Evolutionary conservation across 2,888 invertebrate species (phyloP).

Genomic region (Siphlonurus alternatus): DNA sequence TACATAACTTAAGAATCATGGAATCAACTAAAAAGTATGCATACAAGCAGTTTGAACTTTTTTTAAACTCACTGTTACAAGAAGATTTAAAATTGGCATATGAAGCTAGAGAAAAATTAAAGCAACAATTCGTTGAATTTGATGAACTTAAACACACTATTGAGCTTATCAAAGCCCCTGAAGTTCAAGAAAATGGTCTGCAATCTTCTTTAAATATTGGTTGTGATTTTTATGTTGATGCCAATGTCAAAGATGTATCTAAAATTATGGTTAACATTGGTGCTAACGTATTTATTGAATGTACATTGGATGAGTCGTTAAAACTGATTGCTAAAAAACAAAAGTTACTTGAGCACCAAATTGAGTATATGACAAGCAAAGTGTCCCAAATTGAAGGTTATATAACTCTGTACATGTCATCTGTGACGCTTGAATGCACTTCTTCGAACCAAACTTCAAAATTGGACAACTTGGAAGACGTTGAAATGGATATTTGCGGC

Average conservation of each 20-base stretch:
- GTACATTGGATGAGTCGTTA: background rate
- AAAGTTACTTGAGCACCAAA: background rate
- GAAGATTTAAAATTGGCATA: conserved; percentile 1
- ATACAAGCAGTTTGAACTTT: no score
- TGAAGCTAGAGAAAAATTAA: background rate
- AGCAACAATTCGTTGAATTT: background rate
- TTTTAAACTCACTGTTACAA: background rate
- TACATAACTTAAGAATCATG: no score
- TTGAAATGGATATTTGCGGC: background rate
- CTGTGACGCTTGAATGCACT: background rate
- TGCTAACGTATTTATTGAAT: background rate
- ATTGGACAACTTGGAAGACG: background rate
- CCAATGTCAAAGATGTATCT: background rate
- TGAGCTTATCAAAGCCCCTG: background rate
- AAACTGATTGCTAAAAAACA: background rate
- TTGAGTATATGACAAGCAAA: background rate
- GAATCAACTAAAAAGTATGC: no score
- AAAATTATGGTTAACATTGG: background rate
- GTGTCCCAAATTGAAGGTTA: background rate
- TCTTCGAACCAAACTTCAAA: background rate
- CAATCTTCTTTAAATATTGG: background rate
- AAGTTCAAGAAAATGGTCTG: background rate
- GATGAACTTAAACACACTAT: background rate
- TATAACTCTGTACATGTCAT: background rate
- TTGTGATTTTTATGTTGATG: conserved; percentile 1